These are phyloP conservation scores for Panorpa germanica DNA, from an alignment of 2,888 invertebrate species.

Conservation along the genomic window DNA sequence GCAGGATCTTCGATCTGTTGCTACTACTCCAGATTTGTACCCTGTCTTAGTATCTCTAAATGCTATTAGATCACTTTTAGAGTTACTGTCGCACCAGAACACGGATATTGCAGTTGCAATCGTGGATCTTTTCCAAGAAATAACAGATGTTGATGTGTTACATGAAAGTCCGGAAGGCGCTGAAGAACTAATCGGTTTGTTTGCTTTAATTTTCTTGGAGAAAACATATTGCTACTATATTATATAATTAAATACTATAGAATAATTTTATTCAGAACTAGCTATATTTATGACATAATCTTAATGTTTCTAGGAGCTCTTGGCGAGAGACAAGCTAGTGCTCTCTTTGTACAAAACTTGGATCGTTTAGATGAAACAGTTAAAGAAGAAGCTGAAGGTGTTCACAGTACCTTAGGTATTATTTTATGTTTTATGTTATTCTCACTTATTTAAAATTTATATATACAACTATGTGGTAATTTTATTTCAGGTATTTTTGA, in stretches of 20 bases:
- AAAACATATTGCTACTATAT: too few relatives aligned
- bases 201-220: too few relatives aligned
- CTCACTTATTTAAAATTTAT: too few relatives aligned
- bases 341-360: slow-evolving; percentile 80
- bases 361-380: slow-evolving; percentile 82
- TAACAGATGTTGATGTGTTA: slow-evolving; percentile 93
- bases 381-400: slow-evolving; percentile 89
- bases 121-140: slow-evolving; percentile 49
- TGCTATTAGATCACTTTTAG: slow-evolving; percentile 77
- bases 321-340: slow-evolving; percentile 76
- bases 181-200: slow-evolving; percentile 64
- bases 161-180: slow-evolving; percentile 87
- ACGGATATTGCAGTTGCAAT: slow-evolving; percentile 39
- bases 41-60: slow-evolving; percentile 76
- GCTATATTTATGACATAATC: too few relatives aligned
- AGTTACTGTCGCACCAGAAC: slow-evolving; percentile 89
- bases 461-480: slow-evolving; percentile 12
- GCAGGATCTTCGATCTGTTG: slow-evolving; percentile 81
- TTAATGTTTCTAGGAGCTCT: too few relatives aligned
- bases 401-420: slow-evolving; percentile 77
- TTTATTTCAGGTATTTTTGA: slow-evolving; percentile 62
- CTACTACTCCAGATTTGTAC: slow-evolving; percentile 92
- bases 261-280: too few relatives aligned
- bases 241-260: too few relatives aligned
- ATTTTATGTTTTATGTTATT: slow-evolving; percentile 27